phyloP scores from a whole-genome alignment of 2,888 invertebrate species.

The Leucania comma region DNA sequence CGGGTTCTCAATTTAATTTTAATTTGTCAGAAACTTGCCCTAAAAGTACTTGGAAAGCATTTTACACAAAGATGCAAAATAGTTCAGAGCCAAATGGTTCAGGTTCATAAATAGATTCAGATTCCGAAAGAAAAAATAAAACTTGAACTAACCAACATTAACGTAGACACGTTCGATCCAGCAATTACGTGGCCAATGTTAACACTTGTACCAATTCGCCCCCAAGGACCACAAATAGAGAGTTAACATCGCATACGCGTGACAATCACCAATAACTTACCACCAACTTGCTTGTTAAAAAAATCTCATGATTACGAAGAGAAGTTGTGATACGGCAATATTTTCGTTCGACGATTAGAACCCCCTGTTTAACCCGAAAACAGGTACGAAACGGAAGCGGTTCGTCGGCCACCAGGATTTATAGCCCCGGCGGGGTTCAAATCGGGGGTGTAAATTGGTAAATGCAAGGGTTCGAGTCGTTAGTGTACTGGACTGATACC shows the following conservation, averaged over 20 bases:
- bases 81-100: background rate
- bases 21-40: too few relatives aligned
- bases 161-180: slow-evolving; percentile 22
- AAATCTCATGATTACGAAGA: slow-evolving; percentile 63
- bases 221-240: slow-evolving; percentile 54
- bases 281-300: slow-evolving; percentile 59
- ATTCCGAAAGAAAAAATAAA: background rate
- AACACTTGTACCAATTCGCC: slow-evolving; percentile 52
- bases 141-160: background rate
- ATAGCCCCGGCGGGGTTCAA: slow-evolving; percentile 54
- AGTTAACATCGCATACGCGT: slow-evolving; percentile 56
- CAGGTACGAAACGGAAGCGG: slow-evolving; percentile 84
- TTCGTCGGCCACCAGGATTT: slow-evolving; percentile 84
- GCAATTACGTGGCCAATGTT: slow-evolving; percentile 30
- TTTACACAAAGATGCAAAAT: background rate
- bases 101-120: background rate
- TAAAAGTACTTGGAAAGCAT: background rate
- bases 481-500: slow-evolving; percentile 49
- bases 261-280: slow-evolving; percentile 58
- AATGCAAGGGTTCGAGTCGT: slow-evolving; percentile 68
- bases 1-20: too few relatives aligned
- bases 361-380: slow-evolving; percentile 77
- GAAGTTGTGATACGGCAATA: slow-evolving; percentile 75
- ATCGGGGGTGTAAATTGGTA: slow-evolving; percentile 75
- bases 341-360: slow-evolving; percentile 69